Evolutionary conservation across 1,140 invertebrate species (phyloP).

Genomic region (Tigriopus japonicus): DNA sequence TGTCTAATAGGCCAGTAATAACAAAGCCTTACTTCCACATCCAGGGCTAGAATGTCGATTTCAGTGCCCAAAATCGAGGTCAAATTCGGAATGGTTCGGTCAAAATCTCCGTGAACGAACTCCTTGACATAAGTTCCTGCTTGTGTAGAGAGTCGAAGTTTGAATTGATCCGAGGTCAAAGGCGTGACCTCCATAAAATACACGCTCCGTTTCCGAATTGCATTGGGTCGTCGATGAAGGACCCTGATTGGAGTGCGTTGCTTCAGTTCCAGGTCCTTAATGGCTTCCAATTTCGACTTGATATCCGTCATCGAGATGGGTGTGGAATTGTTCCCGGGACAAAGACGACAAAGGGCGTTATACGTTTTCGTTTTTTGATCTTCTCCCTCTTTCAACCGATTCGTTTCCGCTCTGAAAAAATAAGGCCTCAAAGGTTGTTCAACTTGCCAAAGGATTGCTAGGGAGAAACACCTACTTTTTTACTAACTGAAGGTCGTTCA

Average conservation of each 20-base stretch:
- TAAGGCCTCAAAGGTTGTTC: too few species aligned
- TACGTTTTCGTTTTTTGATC: slow-evolving; percentile 67
- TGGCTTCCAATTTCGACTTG: slow-evolving; percentile 6
- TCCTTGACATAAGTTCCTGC: slow-evolving; percentile 95
- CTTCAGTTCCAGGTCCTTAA: slow-evolving; percentile 24
- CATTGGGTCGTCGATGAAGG: slow-evolving; percentile 52
- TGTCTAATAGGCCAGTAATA: too few species aligned
- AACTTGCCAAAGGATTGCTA: too few species aligned
- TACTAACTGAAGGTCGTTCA: slow-evolving; percentile 43
- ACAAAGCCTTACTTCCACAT: slow-evolving; percentile 48
- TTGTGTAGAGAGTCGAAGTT: slow-evolving; percentile 44
- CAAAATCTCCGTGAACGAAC: slow-evolving; percentile 87
- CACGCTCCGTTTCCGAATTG: slow-evolving; percentile 40
- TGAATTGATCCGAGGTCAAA: slow-evolving; percentile 25
- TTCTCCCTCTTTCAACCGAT: slow-evolving; percentile 62
- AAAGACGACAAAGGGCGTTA: slow-evolving; percentile 47
- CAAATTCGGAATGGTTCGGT: slow-evolving; percentile 56
- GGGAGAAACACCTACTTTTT: too few species aligned
- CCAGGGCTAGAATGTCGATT: slow-evolving; percentile 42
- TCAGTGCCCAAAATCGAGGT: slow-evolving; percentile 33
- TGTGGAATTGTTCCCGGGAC: neutral
- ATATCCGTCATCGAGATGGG: neutral
- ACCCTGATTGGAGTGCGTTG: slow-evolving; percentile 70
- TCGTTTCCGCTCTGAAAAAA: slow-evolving; percentile 42
- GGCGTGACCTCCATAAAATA: slow-evolving; percentile 35